Conservation (phyloP, 2,797 vertebrate genomes). For the Menidia menidia region DNA sequence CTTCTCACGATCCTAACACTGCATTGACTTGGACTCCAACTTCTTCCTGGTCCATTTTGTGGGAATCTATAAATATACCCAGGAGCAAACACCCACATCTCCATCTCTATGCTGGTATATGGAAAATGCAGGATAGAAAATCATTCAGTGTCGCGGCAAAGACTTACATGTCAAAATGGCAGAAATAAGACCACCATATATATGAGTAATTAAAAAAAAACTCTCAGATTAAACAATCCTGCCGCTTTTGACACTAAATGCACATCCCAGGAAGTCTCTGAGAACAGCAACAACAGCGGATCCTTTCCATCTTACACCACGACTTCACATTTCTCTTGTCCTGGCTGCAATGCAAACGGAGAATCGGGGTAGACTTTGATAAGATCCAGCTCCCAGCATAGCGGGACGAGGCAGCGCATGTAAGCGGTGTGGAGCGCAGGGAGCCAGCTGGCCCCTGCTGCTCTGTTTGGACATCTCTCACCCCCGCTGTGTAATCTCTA, state of each 20-base stretch:
- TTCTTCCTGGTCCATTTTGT: no score
- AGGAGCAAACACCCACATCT: no score
- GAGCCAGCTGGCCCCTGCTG: constrained; percentile 40
- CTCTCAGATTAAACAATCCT: no score
- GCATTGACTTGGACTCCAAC: no score
- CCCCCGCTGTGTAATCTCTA: constrained; percentile 54
- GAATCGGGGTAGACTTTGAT: constrained; percentile 18
- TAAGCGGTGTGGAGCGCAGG: constrained; percentile 7
- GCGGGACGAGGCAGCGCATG: constrained; percentile 31
- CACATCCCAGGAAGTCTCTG: neutral
- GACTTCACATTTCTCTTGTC: constrained; percentile 26
- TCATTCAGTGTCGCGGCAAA: neutral
- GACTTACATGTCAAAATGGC: neutral
- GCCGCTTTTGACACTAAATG: neutral
- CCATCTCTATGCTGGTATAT: no score
- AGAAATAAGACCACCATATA: no score
- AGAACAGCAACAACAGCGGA: constrained; percentile 12
- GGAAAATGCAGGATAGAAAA: no score
- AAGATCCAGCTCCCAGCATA: constrained; percentile 20
- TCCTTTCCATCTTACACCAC: constrained; percentile 36
- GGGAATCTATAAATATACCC: no score
- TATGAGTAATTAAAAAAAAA: no score
- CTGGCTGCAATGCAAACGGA: constrained; percentile 16
- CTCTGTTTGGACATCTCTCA: constrained; percentile 42
- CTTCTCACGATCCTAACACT: no score